Percentiles rank a stretch among this genome's conserved stretches.
These are phyloP conservation scores for Andrena trimmerana DNA, from an alignment of 2,888 invertebrate species.

Conservation along the genomic window DNA sequence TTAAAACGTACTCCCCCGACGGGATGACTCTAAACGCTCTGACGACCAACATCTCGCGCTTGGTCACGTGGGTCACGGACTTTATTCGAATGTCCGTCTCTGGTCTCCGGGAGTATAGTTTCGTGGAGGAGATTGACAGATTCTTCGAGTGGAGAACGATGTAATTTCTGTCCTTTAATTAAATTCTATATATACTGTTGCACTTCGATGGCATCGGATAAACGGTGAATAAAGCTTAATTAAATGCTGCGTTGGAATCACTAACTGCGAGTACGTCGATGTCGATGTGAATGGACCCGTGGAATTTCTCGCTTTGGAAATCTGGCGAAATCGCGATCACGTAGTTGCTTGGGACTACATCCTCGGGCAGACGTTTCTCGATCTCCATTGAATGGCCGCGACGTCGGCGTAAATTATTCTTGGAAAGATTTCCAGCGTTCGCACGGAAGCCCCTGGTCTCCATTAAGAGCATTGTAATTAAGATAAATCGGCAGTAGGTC, in stretches of 20 bases:
- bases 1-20: constrained; percentile 40
- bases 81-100: constrained; percentile 27
- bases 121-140: constrained; percentile 32
- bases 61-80: neutral
- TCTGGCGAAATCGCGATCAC: constrained; percentile 39
- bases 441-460: constrained; percentile 3
- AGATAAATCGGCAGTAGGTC: constrained; percentile 37
- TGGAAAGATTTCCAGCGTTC: neutral
- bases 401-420: neutral
- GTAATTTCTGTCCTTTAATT: constrained; percentile 21
- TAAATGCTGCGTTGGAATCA: neutral
- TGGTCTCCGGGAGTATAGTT: constrained; percentile 13
- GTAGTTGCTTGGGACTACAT: constrained; percentile 48
- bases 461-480: constrained; percentile 44
- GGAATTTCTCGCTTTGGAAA: constrained; percentile 38
- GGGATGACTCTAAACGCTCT: neutral
- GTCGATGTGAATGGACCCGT: constrained; percentile 50
- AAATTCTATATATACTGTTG: neutral
- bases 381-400: neutral
- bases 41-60: constrained; percentile 50
- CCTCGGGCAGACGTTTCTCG: constrained; percentile 44
- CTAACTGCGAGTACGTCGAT: constrained; percentile 38
- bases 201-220: neutral
- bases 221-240: neutral
- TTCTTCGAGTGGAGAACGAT: constrained; percentile 52